Conservation (phyloP, 2,888 invertebrate genomes). For the Harpalus rufipes region DNA sequence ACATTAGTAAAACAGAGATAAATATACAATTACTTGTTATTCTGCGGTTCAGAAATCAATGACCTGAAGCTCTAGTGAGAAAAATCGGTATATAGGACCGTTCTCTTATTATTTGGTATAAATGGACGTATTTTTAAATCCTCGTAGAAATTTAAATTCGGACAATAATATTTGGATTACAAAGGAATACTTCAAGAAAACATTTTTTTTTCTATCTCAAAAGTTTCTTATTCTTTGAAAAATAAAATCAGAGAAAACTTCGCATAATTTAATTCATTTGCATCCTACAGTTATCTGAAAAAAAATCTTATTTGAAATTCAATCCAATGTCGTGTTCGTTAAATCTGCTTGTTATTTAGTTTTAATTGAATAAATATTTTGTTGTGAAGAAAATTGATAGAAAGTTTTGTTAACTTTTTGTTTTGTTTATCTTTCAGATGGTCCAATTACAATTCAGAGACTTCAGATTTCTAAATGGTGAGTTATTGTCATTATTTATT, state of each 20-base stretch:
- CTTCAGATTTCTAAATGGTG: not conserved
- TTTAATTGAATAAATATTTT: constrained; percentile 38
- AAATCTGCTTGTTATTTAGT: constrained; percentile 35
- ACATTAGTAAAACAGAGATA: too few relatives aligned
- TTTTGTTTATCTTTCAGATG: constrained; percentile 13
- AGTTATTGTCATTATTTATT: not conserved
- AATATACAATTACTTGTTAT: too few relatives aligned
- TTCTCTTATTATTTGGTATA: too few relatives aligned
- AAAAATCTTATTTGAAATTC: constrained; percentile 26
- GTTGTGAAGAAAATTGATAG: not conserved
- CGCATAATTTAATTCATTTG: constrained; percentile 14
- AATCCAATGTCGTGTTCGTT: constrained; percentile 9
- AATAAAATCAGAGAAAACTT: constrained; percentile 12
- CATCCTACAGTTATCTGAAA: not conserved
- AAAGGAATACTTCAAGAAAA: not conserved
- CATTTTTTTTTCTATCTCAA: not conserved
- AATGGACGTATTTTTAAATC: too few relatives aligned
- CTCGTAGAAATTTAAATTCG: not conserved
- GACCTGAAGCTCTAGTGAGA: too few relatives aligned
- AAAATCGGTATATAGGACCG: too few relatives aligned
- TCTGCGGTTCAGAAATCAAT: too few relatives aligned
- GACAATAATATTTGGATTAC: constrained; percentile 6
- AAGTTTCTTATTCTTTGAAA: constrained; percentile 29
- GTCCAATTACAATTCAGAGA: not conserved
- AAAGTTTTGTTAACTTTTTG: not conserved